Percentiles rank a stretch among this genome's conserved stretches.
These are phyloP conservation scores for Beris morrisii DNA, from an alignment of 2,888 invertebrate genomes.

Conservation along the genomic window DNA sequence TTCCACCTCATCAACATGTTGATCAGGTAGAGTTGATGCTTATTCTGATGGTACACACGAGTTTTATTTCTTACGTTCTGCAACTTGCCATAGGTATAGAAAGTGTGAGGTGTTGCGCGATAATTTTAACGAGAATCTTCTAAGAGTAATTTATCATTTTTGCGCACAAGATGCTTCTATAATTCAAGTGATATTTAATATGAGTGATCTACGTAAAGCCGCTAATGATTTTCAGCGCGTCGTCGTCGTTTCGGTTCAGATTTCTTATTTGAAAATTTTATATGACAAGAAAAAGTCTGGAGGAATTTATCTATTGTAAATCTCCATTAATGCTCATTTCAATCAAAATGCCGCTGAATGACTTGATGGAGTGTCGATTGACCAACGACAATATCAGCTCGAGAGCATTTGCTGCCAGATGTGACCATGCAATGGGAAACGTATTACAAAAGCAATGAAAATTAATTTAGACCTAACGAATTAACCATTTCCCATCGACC, in stretches of 20 bases:
- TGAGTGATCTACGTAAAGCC: conserved; percentile 28
- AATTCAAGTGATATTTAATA: conserved; percentile 36
- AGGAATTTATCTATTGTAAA: conserved; percentile 24
- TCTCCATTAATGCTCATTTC: conserved; percentile 21
- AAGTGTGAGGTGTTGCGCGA: conserved; percentile 18
- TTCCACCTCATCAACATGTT: conserved; percentile 22
- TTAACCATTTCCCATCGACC: too few species aligned
- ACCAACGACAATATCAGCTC: too few species aligned
- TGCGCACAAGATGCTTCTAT: conserved; percentile 19
- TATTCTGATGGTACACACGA: neutral
- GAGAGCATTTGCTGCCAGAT: too few species aligned
- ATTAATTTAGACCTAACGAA: too few species aligned
- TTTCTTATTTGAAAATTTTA: conserved; percentile 1
- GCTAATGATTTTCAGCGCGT: conserved; percentile 34
- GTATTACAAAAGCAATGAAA: too few species aligned
- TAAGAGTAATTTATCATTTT: conserved; percentile 28
- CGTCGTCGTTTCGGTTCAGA: neutral
- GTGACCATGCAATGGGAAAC: too few species aligned
- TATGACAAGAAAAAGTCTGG: conserved; percentile 3
- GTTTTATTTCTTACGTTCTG: neutral
- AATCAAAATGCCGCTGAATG: conserved; percentile 23
- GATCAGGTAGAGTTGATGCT: conserved; percentile 3
- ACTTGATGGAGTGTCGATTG: too few species aligned
- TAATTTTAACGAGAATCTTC: conserved; percentile 18
- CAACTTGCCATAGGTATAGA: neutral